These are phyloP conservation scores for Crotalus helleri DNA, from an alignment of 2,113 vertebrate species.

Conservation along the genomic window DNA sequence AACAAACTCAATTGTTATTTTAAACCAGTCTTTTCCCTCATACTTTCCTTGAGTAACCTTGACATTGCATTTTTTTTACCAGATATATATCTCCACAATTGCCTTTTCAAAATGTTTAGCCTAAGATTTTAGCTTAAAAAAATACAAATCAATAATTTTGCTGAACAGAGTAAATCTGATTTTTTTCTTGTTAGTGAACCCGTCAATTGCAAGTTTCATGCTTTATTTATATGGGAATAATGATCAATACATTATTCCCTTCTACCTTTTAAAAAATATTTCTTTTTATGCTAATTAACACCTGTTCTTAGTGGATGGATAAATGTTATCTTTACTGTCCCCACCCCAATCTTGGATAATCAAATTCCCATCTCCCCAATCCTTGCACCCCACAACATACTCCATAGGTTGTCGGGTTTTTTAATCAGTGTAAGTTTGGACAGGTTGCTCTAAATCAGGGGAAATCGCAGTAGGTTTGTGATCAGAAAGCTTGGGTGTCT, in stretches of 20 bases:
- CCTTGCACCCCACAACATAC: slow-evolving; percentile 48
- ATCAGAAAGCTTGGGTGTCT: slow-evolving; percentile 48
- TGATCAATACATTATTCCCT: slow-evolving; percentile 54
- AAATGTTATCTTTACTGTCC: slow-evolving; percentile 62
- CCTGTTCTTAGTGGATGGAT: slow-evolving; percentile 68
- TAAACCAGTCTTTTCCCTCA: slow-evolving; percentile 30
- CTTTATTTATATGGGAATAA: slow-evolving; percentile 30
- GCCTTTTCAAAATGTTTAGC: slow-evolving; percentile 32
- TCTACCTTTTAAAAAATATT: slow-evolving; percentile 36
- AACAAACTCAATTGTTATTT: slow-evolving; percentile 21
- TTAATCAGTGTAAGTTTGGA: slow-evolving; percentile 70
- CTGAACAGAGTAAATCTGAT: slow-evolving; percentile 51
- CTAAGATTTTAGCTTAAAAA: slow-evolving; percentile 37
- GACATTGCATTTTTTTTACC: slow-evolving; percentile 30
- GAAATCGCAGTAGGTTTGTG: slow-evolving; percentile 50
- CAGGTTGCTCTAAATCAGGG: slow-evolving; percentile 59
- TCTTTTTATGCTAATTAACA: slow-evolving; percentile 63
- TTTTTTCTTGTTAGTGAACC: slow-evolving; percentile 57
- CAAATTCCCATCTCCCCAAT: slow-evolving; percentile 42
- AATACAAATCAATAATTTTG: slow-evolving; percentile 35
- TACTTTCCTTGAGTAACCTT: slow-evolving; percentile 15
- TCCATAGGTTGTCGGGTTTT: slow-evolving; percentile 61
- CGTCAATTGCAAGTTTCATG: slow-evolving; percentile 49
- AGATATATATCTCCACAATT: slow-evolving; percentile 19
- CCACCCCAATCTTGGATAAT: slow-evolving; percentile 61